Base-by-base conservation (phyloP, 2,113 vertebrate genomes). In the Planiliza haematocheilus region DNA sequence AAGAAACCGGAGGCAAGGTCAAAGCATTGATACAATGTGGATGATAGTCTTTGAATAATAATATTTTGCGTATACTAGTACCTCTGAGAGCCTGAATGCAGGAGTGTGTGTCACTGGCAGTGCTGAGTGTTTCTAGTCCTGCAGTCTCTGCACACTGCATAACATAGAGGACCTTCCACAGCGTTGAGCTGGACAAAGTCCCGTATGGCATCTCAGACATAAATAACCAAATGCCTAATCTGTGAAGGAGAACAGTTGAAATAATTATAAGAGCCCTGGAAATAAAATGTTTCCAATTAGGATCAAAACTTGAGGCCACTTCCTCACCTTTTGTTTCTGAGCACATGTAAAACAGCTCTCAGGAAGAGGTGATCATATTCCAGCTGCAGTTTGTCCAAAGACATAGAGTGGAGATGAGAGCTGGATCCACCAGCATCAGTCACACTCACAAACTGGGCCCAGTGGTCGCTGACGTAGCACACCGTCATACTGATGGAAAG, bases 171-270 rank as follows among this genome's bases (percentile, higher is more conserved):
- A 99, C 96, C 66, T 94, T 98, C 98, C 97, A 99, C 13, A 98
- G 94, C 97, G 97, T 99, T 18, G 82, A 84, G 55, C 94, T 95
- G 4, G 98, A 99, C 55, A 99, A 86, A 0, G 96, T 99, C 49
- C 95, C 95, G 0, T 96, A 99, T 0, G 97, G 97, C 97, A 99
- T 98, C 91, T 97, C 97, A 0, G 97, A 98, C 98, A 99, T 99
- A 82, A 99, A 99, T 51, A 98, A 92, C 97, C 97, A 99, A 80
- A 99, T 95, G 37, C 98, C 97, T 78, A 99, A 69, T 89, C 98
- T 99, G 90, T 57, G 1, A 61, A 51, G 74, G 16, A 70, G 11
- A 64, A 16, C 6, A 56, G 14, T 55, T 7, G 18, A n/a, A 18
- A 49, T 16, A n/a, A 50, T 30, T 9, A 13, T 21, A 8, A 13